Evolutionary conservation across 92 coral and sea anemone species (phyloP).

Genomic region (Actinernus sp.): DNA sequence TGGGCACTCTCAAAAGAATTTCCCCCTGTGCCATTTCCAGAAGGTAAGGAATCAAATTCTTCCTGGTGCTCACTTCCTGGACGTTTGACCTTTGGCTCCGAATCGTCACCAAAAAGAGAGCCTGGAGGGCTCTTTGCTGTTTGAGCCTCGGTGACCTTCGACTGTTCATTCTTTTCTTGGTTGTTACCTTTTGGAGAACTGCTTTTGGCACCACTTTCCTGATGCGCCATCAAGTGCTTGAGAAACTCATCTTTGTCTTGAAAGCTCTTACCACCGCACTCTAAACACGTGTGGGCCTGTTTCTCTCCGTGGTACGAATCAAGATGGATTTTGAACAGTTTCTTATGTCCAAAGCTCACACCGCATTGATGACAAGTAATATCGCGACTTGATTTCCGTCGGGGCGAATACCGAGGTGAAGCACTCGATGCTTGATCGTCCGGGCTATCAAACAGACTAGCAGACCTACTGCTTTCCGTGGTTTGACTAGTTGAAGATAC

Average conservation of each 20-base stretch:
- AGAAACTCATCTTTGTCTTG: constrained; percentile 73
- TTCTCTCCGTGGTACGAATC: constrained; percentile 86
- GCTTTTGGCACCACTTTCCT: constrained; percentile 33
- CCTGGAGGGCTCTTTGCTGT: not conserved
- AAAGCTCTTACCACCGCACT: constrained; percentile 74
- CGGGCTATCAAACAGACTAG: constrained; percentile 13
- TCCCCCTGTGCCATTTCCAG: not conserved
- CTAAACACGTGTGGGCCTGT: constrained; percentile 75
- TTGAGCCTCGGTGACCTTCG: not conserved
- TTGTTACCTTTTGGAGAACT: not conserved
- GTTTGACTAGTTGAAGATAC: not conserved
- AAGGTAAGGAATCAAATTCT: not conserved
- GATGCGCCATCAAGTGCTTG: constrained; percentile 87
- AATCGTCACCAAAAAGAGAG: not conserved
- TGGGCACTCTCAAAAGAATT: not conserved
- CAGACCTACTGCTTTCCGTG: not conserved
- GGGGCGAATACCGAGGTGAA: constrained; percentile 51
- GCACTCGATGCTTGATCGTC: not conserved
- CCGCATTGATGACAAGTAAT: constrained; percentile 83
- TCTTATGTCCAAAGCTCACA: constrained; percentile 84
- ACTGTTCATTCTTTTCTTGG: not conserved
- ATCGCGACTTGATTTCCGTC: constrained; percentile 62
- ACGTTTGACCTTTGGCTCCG: not conserved
- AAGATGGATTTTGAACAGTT: constrained; percentile 83
- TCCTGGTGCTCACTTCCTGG: not conserved